These are phyloP conservation scores for Otolemur crassicaudatus DNA, from an alignment of 2,797 vertebrate genomes.

Conservation along the genomic window DNA sequence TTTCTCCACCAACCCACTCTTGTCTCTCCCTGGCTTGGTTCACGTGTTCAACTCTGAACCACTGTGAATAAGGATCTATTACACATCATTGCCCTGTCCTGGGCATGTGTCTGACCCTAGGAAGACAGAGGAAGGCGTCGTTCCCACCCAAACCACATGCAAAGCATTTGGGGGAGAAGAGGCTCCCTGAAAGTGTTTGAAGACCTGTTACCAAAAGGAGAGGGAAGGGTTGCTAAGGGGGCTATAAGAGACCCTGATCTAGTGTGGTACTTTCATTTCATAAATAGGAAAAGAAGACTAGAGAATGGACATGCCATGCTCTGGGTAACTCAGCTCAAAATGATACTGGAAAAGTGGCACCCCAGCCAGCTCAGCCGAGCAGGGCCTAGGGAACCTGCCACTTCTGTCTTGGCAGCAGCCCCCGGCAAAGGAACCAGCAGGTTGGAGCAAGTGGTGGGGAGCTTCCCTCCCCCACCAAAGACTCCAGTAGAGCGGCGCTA, in stretches of 20 bases:
- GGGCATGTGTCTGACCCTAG: too few relatives aligned
- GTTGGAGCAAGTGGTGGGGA: too few relatives aligned
- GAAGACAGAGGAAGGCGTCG: not conserved
- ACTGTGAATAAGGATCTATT: not conserved
- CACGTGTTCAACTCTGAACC: not conserved
- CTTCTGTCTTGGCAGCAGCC: too few relatives aligned
- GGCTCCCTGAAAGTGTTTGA: not conserved
- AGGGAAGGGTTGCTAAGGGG: not conserved
- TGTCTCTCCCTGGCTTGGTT: not conserved
- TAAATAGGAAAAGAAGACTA: not conserved
- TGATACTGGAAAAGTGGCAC: too few relatives aligned
- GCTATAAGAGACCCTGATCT: not conserved
- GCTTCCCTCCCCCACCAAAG: too few relatives aligned
- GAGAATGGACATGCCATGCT: not conserved
- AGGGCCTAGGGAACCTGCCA: too few relatives aligned
- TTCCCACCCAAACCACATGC: not conserved
- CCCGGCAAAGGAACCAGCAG: too few relatives aligned
- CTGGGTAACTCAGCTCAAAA: not conserved
- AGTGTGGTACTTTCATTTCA: not conserved
- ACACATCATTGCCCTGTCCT: not conserved
- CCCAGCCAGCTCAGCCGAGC: too few relatives aligned
- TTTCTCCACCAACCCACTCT: not conserved
- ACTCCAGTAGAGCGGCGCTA: too few relatives aligned
- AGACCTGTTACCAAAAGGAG: not conserved
- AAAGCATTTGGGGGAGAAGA: not conserved